Base-by-base conservation (phyloP, 2,888 invertebrate genomes). In the Apomyelois bistriatella region DNA sequence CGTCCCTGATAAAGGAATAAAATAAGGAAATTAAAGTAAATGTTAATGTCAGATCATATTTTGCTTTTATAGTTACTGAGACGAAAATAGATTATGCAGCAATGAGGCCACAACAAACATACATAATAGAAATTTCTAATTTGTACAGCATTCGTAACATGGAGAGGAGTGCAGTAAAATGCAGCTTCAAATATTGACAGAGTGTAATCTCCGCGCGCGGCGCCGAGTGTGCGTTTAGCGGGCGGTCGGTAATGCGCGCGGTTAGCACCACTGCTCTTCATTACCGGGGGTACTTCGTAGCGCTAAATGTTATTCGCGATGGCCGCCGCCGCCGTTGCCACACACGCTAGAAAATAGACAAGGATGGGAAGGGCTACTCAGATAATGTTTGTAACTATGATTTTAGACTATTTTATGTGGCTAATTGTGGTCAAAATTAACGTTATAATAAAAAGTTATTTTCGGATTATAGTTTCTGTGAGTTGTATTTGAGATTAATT, bases 231-330 rank as follows among this genome's bases (percentile, higher is more conserved):
- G 61, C 72, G 70, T 73, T 89, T 88, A 89, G 88, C 89, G 80
- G 62, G 60, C 59, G 60, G 53, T 57, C 72, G 86, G 87, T 89
- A 90, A 90, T 86, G 77, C 70, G 71, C 65, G 58, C 75, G 62
- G 80, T 87, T 88, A 88, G 76, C 88, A 85, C 72, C 65, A 72
- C 72, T 64, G 73, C 73, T 74, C 78, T 85, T 85, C 86, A 85
- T 88, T 88, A 88, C 86, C 76, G 79, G 62, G 32, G 64, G 36
- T 63, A 72, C 65, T 60, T 32, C 37, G 32, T 12, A 30, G 28
- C 66, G 79, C 80, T 80, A 79, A 81, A 80, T 64, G 73, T 76
- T 84, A 82, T 86, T 85, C 82, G 85, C 85, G 72, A 79, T 71
- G 66, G 38, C 48, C 16, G 48, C 37, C 6, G 38, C 48, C 16